Base-by-base conservation (phyloP, 2,797 vertebrate genomes). In the Chromis chromis region DNA sequence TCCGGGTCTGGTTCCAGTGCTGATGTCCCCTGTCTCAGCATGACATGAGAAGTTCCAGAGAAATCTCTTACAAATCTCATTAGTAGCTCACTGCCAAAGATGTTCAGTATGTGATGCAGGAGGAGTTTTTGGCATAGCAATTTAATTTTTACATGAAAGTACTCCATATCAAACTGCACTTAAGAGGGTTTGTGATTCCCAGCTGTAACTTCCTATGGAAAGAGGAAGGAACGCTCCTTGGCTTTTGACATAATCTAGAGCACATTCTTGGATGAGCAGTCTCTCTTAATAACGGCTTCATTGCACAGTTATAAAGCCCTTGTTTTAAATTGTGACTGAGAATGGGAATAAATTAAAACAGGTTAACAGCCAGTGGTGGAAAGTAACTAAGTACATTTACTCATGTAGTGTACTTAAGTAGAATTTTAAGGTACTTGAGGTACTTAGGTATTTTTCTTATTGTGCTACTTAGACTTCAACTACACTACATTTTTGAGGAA, bases 61-160 rank as follows among this genome's bases (percentile, higher is more conserved):
- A 70, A 78, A 84, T 77, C 48, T 63, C 25, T 25, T 31, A 21
- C 56, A 65, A 70, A 74, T 58, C 64, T 68, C 68, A 73, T 85
- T 75, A 74, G 60, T 39, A 46, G 24, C 64, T 79, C 50, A 48
- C 36, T 75, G 75, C 36, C 33, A 21, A 42, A 74, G 53, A 76
- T 74, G 49, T 40, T 70, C 50, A 54, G 19, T 14, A 2, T 63
- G 57, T 31, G 33, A 31, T 36, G 39, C 49, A 46, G 27, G 12
- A 53, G 14, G 24, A 65, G 52, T 19, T 25, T 68, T 65, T 73
- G 14, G 25, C 31, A 36, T 40, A 63, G 21, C 19, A 50, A 42
- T 44, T 60, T 7, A 13, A 64, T 66, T 63, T 57, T 58, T 36
- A 31, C 14, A 60, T 8, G 12, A 69, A 59, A 62, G 8, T 76